Conservation (phyloP, 1,140 invertebrate species). For the Cydia pomonella region DNA sequence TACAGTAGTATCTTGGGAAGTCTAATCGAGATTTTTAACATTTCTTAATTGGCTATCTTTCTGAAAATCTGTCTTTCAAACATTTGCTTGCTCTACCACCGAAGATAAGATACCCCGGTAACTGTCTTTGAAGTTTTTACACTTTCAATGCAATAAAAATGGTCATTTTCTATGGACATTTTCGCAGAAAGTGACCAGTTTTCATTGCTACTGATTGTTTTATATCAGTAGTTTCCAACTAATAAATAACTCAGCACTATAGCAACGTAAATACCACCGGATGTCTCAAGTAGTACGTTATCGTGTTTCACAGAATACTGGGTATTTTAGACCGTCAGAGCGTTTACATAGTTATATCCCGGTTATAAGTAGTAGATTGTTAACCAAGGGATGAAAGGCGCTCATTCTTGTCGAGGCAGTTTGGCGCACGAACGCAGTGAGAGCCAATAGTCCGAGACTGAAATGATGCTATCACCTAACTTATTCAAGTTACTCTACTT, state of each 20-base stretch:
- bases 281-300: slow-evolving; percentile 1
- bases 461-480: too few relatives aligned
- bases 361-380: too few relatives aligned
- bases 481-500: too few relatives aligned
- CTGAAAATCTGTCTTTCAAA: neutral
- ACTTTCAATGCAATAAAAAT: too few relatives aligned
- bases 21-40: neutral
- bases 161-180: too few relatives aligned
- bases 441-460: too few relatives aligned
- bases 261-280: slow-evolving; percentile 1
- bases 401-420: too few relatives aligned
- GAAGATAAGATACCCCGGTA: neutral
- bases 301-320: neutral
- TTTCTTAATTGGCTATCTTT: neutral
- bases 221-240: slow-evolving; percentile 3
- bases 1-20: too few relatives aligned
- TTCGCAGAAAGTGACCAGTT: too few relatives aligned
- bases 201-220: neutral
- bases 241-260: slow-evolving; percentile 3
- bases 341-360: too few relatives aligned
- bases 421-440: too few relatives aligned
- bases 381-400: too few relatives aligned
- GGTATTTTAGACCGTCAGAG: neutral
- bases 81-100: neutral
- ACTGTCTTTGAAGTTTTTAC: neutral